Base-by-base conservation (phyloP, 2,797 vertebrate genomes). In the Onychomys torridus region DNA sequence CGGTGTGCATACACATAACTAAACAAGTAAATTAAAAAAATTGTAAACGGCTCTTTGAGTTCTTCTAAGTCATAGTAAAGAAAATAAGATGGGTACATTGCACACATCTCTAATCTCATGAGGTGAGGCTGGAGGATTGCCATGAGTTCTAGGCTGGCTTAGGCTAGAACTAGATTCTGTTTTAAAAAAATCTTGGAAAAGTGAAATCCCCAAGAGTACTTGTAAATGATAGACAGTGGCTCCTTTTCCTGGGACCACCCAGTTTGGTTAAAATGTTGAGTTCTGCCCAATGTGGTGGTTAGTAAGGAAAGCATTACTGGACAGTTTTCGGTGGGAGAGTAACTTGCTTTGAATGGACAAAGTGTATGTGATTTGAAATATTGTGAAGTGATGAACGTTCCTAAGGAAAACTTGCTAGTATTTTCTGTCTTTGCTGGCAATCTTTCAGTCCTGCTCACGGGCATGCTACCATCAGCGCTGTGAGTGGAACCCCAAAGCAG, bases 351-450 rank as follows among this genome's bases (percentile, higher is more conserved):
- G 34, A 23, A 19, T n/a, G 19, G 21, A 57, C 49, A 12, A 23
- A 34, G 49, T 34, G 16, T 37, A 65, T 59, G 32, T 83, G 65
- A 63, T n/a, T 34, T 0, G 32, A 17, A 34, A 34, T 10, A 63
- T 43, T 55, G 46, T 55, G 46, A 52, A 34, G 71, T 78, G 76
- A n/a, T 92, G 75, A 32, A 9, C 14, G 14, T 32, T 77, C 13
- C 75, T 96, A 12, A 87, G 71, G 92, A 96, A 73, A 90, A 82
- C 85, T 88, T 95, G 0, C 49, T 94, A 96, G 71, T 23, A 34
- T 97, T 96, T 94, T 95, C 55, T 97, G 5, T 67, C 10, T 40
- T 93, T 79, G 49, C 61, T 73, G 96, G 40, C 85, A 85, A 16
- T 59, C 97, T 98, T 98, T 87, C 57, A 55, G 37, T 21, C 79